Percentiles rank a stretch among this genome's conserved stretches.
Conservation (phyloP, 2,888 invertebrate genomes). For the Drosophila pullipes region DNA sequence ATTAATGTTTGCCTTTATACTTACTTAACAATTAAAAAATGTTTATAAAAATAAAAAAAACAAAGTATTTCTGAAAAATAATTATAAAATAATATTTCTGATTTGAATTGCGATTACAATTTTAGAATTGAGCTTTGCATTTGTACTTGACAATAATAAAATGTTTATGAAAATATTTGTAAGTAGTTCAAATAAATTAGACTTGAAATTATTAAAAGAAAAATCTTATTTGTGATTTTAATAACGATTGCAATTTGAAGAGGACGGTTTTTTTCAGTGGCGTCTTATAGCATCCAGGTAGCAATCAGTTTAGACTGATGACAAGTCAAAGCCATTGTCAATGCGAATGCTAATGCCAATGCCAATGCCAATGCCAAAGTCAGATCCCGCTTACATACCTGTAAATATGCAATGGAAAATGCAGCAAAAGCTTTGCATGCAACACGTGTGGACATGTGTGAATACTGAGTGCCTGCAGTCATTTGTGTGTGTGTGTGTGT, state of each 20-base stretch:
- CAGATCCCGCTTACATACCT: conserved; percentile 2
- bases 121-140: not conserved
- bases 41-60: not conserved
- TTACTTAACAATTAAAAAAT: not conserved
- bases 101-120: not conserved
- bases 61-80: not conserved
- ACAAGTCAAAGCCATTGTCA: conserved; percentile 11
- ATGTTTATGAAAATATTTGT: too few species aligned
- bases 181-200: not conserved
- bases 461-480: not conserved
- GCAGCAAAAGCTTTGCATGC: conserved; percentile 5
- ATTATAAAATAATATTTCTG: not conserved
- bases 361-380: not conserved
- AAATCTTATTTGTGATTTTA: not conserved
- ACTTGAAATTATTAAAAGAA: not conserved
- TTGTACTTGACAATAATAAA: not conserved
- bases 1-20: not conserved
- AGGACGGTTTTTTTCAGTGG: not conserved
- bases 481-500: not conserved
- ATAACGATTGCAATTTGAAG: not conserved
- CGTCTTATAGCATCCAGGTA: not conserved
- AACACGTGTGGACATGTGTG: not conserved
- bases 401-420: conserved; percentile 29
- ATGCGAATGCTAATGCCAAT: conserved; percentile 7
- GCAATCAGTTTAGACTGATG: conserved; percentile 22